Conservation (phyloP, 2,113 vertebrate genomes). For the Galemys pyrenaicus region DNA sequence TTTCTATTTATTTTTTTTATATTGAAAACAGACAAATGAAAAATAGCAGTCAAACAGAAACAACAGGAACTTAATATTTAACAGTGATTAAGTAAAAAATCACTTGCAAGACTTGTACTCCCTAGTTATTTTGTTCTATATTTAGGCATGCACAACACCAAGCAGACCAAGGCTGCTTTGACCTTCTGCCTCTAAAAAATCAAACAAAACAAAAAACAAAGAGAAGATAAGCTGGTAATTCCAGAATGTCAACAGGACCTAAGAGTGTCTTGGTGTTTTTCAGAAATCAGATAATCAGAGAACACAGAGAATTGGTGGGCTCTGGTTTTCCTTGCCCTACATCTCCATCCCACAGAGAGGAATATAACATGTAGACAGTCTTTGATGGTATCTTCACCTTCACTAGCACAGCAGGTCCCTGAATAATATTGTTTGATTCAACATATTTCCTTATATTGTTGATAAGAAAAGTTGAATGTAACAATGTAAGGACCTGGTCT, state of each 20-base stretch:
- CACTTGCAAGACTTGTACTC: background rate
- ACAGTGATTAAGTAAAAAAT: background rate
- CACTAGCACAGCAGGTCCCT: background rate
- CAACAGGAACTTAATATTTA: background rate
- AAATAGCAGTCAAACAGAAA: background rate
- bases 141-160: background rate
- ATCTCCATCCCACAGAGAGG: background rate
- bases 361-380: background rate
- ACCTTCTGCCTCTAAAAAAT: background rate
- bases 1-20: background rate
- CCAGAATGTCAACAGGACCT: background rate
- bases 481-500: background rate
- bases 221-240: background rate
- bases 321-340: background rate
- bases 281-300: background rate
- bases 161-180: background rate
- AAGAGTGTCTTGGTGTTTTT: background rate
- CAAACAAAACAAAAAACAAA: background rate
- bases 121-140: background rate
- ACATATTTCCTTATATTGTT: too few relatives aligned
- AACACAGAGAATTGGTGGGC: background rate
- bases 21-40: constrained; percentile 8
- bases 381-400: background rate
- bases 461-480: background rate
- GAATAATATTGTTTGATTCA: background rate